Evolutionary conservation across 1,140 invertebrate genomes (phyloP), one percentile per base, ranked within the genome.

Genomic region (Aphelinus certus): DNA sequence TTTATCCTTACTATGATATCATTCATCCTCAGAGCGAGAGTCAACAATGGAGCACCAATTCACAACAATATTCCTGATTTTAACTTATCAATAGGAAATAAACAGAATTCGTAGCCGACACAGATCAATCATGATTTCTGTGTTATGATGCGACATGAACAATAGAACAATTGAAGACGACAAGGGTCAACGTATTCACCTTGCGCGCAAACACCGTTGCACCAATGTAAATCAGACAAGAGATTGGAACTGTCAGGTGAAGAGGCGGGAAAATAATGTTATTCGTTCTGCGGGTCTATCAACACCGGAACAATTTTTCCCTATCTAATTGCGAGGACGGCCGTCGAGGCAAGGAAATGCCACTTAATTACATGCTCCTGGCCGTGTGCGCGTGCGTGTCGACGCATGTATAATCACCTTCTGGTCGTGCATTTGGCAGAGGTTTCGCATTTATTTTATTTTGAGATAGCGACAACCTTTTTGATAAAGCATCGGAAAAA

Each of bases 31-130:
- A 85, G 82, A 72, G 71, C 61, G 67, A 64, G 63, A 74, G 56
- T 64, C 46, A 3, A 63, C 72, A n/a, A 70, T 73, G 26, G 65
- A 76, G 65, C 63, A 65, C 42, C 46, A 45, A 65, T 83, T 80
- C 61, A 83, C 85, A 4, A 84, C 85, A 2, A 73, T 85, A 68
- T 86, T 86, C 80, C 79, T 85, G 65, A 84, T 88, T 65, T 74
- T 87, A 69, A 85, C 87, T 0, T 88, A 88, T 68, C 80, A 79
- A 71, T 84, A 77, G 81, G 56, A 64, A 49, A 7, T 61, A 60
- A 53, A 66, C 47, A 55, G 26, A 1, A 74, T 46, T 55, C 1
- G 53, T 45, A 47, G 47, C 42, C 9, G 43, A 62, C 10, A 66
- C 46, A 48, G 46, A 47, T 26, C 3, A 3, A 63, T 5, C 45